phyloP scores from a whole-genome alignment of 2,888 invertebrate genomes.

The Pseudococcus longispinus region DNA sequence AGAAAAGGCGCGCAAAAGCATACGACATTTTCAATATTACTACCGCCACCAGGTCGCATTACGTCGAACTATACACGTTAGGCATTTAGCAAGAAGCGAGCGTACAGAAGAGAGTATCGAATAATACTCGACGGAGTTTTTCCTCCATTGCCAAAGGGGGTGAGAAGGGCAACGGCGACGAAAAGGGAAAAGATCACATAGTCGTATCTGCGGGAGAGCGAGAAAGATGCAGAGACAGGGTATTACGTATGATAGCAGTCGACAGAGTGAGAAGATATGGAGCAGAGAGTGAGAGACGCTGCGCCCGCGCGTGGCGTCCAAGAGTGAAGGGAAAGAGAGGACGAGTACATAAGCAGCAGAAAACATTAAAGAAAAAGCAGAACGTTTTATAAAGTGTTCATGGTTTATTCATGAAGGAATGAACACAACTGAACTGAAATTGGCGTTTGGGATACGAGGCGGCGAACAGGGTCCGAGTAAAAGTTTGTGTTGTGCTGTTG shows the following conservation, averaged over 20 bases:
- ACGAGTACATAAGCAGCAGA: constrained; percentile 14
- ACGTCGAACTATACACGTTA: background rate
- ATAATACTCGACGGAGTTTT: constrained; percentile 11
- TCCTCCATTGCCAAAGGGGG: background rate
- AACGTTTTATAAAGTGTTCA: constrained; percentile 53
- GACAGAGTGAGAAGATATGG: background rate
- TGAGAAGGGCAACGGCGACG: background rate
- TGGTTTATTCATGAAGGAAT: constrained; percentile 51
- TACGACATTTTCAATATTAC: constrained; percentile 11
- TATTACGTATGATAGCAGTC: background rate
- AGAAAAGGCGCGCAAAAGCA: background rate
- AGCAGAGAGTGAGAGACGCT: background rate
- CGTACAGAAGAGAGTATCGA: background rate
- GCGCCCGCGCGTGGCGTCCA: background rate
- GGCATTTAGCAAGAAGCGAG: background rate
- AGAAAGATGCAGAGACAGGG: background rate
- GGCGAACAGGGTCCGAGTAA: background rate
- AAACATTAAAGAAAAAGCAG: constrained; percentile 52
- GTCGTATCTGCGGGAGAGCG: background rate
- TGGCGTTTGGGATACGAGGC: constrained; percentile 31
- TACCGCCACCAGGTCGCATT: constrained; percentile 7
- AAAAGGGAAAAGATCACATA: background rate
- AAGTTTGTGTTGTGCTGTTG: constrained; percentile 41
- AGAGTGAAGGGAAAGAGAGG: background rate
- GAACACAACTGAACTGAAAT: constrained; percentile 52